Evolutionary conservation across 2,113 vertebrate genomes (phyloP).

Genomic region (Neolamprologus sp.): DNA sequence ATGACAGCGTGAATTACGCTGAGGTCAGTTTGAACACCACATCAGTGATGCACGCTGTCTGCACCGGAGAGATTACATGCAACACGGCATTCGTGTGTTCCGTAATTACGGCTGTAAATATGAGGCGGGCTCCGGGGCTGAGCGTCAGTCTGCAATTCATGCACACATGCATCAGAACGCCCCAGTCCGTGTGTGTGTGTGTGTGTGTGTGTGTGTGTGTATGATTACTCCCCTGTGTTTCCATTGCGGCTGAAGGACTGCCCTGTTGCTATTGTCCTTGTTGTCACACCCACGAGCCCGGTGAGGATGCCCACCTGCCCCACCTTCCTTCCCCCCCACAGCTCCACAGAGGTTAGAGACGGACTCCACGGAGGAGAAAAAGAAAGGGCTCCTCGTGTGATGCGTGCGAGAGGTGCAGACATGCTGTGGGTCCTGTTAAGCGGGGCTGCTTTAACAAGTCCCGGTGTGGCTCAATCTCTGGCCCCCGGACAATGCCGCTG

Average conservation of each 20-base stretch:
- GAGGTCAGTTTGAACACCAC: background rate
- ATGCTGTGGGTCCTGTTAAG: background rate
- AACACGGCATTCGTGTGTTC: background rate
- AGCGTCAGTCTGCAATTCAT: background rate
- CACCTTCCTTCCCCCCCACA: background rate
- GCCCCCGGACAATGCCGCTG: background rate
- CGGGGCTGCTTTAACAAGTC: background rate
- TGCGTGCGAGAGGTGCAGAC: background rate
- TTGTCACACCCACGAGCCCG: slow-evolving; percentile 59
- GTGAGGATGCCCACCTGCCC: slow-evolving; percentile 42
- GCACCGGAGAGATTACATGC: background rate
- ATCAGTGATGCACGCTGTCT: background rate
- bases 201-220: background rate
- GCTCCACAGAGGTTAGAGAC: background rate
- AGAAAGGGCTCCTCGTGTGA: background rate
- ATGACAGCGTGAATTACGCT: background rate
- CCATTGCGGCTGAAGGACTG: slow-evolving; percentile 45
- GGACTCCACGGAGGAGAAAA: background rate
- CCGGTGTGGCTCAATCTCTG: slow-evolving; percentile 7
- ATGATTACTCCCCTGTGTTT: slow-evolving; percentile 31
- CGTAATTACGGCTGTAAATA: slow-evolving; percentile 16
- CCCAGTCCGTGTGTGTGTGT: background rate
- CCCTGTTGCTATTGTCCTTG: slow-evolving; percentile 66
- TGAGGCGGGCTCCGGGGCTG: background rate
- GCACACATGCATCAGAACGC: slow-evolving; percentile 16